Percentiles rank a stretch among this genome's conserved stretches.
Conservation (phyloP, 2,888 invertebrate genomes). For the Trachelus iudaicus region DNA sequence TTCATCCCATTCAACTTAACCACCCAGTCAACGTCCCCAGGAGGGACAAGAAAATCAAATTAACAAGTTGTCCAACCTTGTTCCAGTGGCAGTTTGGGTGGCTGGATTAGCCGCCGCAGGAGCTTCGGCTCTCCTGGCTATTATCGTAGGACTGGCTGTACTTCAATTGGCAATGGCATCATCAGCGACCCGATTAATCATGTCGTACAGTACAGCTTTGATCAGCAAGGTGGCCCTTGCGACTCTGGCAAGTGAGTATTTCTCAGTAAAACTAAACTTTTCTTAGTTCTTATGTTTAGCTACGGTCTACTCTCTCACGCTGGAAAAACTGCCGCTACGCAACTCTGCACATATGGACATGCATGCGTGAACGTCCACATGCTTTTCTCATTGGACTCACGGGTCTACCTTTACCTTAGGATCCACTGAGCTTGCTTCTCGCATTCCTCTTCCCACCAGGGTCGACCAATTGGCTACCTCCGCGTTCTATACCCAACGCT, state of each 20-base stretch:
- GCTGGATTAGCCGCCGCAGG: constrained; percentile 84
- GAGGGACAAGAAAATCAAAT: not conserved
- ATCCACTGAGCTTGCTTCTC: not conserved
- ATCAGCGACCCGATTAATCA: constrained; percentile 82
- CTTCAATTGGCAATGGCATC: constrained; percentile 90
- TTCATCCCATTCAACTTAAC: not conserved
- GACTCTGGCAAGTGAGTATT: constrained; percentile 79
- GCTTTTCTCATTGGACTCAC: not conserved
- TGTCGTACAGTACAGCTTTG: constrained; percentile 82
- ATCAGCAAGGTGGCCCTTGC: constrained; percentile 83
- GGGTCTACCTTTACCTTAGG: not conserved
- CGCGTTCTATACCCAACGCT: not conserved
- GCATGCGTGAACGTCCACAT: not conserved
- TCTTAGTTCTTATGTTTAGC: not conserved
- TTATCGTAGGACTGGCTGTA: constrained; percentile 83
- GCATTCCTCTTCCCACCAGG: not conserved
- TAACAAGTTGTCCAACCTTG: constrained; percentile 18
- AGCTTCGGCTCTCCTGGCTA: constrained; percentile 78
- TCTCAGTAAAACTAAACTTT: not conserved
- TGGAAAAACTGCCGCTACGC: not conserved
- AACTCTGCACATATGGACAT: not conserved
- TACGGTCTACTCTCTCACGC: not conserved
- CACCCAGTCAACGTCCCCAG: not conserved
- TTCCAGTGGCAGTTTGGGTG: constrained; percentile 83
- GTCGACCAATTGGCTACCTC: not conserved